Evolutionary conservation across 2,113 vertebrate species (phyloP), one percentile per base, ranked within the genome.

Genomic region (Willisornis vidua): DNA sequence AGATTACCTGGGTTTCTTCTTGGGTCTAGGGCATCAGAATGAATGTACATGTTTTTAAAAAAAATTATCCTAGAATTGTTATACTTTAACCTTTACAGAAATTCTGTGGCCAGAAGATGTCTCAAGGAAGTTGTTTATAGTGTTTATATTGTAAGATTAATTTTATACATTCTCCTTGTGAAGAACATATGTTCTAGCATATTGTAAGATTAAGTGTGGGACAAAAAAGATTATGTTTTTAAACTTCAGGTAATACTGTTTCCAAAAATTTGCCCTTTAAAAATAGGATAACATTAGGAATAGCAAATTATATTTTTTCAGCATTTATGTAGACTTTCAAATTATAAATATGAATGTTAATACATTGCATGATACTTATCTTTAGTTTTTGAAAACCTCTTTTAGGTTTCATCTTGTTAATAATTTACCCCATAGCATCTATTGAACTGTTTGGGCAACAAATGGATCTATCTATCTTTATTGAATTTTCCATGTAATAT

Each of bases 61-160:
- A n/a, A 74, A 70, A 87, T 81, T 76, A 89, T 89, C 52, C 75
- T 84, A 77, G 26, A 76, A 88, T 92, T 95, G 26, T 85, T 93
- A 48, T 55, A 83, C 70, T 93, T 86, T 70, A 95, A 76, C 75
- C 59, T 80, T 84, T 80, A 39, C 52, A 85, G 37, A 89, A 92
- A 68, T 81, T 87, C 79, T 90, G 28, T 85, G 43, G 93, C 59
- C 77, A n/a, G 55, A 94, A 92, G n/a, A 73, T 73, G 14, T 77
- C 87, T 95, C 80, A 82, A 96, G 77, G 54, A 59, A 80, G 39
- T 74, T 97, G 95, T 97, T 96, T 74, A 95, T 97, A 96, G 39
- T 96, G 87, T 96, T 93, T 85, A 95, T 94, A 96, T 20, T 95
- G 74, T 94, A 87, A 88, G 87, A 94, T 90, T 84, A 94, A 90